Base-by-base conservation (phyloP, 2,888 invertebrate species). In the Brachycybe producta region DNA sequence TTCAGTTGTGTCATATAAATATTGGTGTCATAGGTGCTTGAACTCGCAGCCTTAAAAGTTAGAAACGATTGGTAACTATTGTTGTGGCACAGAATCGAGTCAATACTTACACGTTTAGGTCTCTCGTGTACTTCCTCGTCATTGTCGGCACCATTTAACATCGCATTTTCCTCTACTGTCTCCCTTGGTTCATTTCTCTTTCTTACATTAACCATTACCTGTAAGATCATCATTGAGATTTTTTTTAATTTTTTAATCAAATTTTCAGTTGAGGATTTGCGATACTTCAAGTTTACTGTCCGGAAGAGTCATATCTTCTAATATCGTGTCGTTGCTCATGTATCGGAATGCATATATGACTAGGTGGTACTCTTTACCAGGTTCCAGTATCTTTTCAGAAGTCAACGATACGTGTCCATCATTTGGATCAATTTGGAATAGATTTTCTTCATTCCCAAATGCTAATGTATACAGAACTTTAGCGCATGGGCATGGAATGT, bases 401-500 rank as follows among this genome's bases (percentile, higher is more conserved):
- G 8, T 30, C 32, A 30, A 30, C 13, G 27, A 42, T 19, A 46
- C 17, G 23, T 34, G 24, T 7, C 46, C 46, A 38, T 23, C 36
- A 17, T 3, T 17, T 2, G 17, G 24, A 13, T 46, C 36, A 7
- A 46, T 46, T 15, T 30, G 15, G 36, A 46, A 46, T 4, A 46
- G 2, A 13, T 11, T 23, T 24, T 36, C 36, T 11, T 7, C 11
- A 15, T 46, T 38, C 7, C 46, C 46, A 15, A 13, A 15, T 5
- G 11, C 15, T 2, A 46, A 21, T 23, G 23, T 15, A 23, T 46
- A 46, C n/a, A 13, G 5, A n/a, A 46, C 24, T 15, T 46, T 36
- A 5, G 46, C 27, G n/a, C 46, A 46, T 23, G 36, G 38, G 35
- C 46, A 46, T 23, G 46, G 46, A n/a, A 23, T 15, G 2, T 35